Conservation (phyloP, 2,113 vertebrate genomes). For the Periophthalmus modestus region DNA sequence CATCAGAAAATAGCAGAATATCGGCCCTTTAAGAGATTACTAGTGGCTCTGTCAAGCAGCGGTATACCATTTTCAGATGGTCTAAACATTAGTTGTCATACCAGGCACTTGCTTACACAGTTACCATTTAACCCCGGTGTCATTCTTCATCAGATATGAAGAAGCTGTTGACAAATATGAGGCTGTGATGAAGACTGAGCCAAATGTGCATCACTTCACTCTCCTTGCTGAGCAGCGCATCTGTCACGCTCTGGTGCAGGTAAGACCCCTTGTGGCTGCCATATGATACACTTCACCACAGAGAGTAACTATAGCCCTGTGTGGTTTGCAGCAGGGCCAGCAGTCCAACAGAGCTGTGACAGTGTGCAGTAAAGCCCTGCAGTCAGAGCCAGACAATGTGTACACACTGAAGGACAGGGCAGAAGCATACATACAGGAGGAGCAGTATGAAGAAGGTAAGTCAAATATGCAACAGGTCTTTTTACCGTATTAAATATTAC, state of each 20-base stretch:
- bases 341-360: constrained; percentile 83
- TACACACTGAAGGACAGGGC: constrained; percentile 90
- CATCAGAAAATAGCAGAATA: no score
- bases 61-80: background rate
- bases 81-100: background rate
- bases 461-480: background rate
- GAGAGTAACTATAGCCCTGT: background rate
- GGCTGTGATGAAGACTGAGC: constrained; percentile 89
- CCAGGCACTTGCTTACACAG: background rate
- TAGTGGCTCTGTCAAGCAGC: no score
- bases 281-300: background rate
- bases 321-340: constrained; percentile 76
- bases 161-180: constrained; percentile 91
- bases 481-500: background rate
- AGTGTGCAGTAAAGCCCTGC: constrained; percentile 87
- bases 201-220: constrained; percentile 80
- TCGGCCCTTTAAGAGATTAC: background rate
- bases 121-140: background rate
- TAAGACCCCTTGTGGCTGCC: constrained; percentile 42
- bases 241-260: constrained; percentile 91
- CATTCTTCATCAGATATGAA: constrained; percentile 78
- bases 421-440: constrained; percentile 90
- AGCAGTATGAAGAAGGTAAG: constrained; percentile 93
- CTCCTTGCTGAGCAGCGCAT: constrained; percentile 89
- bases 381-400: constrained; percentile 83